These are phyloP conservation scores for Drosophila chauvacae DNA, from an alignment of 1,140 invertebrate genomes.

Conservation along the genomic window DNA sequence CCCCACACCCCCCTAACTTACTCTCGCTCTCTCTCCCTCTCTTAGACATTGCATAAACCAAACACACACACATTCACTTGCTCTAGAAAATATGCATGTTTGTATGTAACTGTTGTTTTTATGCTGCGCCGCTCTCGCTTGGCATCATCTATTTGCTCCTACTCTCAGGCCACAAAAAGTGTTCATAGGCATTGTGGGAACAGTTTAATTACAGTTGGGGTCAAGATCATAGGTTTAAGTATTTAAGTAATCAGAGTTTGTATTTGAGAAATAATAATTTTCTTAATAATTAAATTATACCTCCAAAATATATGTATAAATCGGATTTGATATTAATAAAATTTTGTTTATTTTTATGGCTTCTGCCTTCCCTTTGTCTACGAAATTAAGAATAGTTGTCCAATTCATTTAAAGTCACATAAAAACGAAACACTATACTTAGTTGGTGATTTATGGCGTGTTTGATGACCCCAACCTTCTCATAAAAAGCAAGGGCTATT, in stretches of 20 bases:
- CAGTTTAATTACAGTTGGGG: constrained; percentile 33
- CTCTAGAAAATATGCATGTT: constrained; percentile 13
- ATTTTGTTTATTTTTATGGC: too few relatives aligned
- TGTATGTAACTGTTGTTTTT: constrained; percentile 42
- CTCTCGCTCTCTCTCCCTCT: background rate
- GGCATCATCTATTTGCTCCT: constrained; percentile 22
- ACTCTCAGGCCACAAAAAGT: constrained; percentile 8
- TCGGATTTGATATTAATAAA: too few relatives aligned
- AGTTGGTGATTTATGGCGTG: constrained; percentile 3
- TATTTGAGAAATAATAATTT: background rate
- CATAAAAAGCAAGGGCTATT: constrained; percentile 16
- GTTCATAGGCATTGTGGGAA: constrained; percentile 44
- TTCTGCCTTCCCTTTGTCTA: too few relatives aligned
- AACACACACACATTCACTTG: constrained; percentile 27
- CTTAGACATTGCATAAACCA: constrained; percentile 68
- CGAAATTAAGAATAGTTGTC: background rate
- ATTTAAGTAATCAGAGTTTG: background rate
- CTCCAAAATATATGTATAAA: too few relatives aligned
- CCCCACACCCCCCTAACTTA: constrained; percentile 16
- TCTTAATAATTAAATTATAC: too few relatives aligned
- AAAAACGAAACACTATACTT: constrained; percentile 4
- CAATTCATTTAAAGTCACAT: background rate
- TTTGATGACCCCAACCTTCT: constrained; percentile 1
- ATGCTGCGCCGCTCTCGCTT: constrained; percentile 58
- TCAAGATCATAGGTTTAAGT: constrained; percentile 26